phyloP scores from a whole-genome alignment of 2,888 invertebrate species.

The Fragum sueziense region DNA sequence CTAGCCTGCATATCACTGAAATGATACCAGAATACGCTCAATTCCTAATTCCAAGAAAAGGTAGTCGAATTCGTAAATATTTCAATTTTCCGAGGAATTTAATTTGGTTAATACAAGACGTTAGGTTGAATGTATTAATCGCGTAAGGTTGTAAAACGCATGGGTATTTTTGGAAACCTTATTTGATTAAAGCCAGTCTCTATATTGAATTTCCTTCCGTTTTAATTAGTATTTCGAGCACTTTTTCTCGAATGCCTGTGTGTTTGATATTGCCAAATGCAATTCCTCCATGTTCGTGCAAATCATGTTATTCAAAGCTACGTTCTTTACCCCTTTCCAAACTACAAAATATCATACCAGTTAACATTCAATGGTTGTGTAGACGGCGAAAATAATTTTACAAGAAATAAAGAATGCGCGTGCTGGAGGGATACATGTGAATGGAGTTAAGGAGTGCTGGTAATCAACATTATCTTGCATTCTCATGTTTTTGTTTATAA shows the following conservation, averaged over 20 bases:
- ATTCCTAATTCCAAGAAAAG: too few species aligned
- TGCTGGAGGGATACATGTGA: too few species aligned
- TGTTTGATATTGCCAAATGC: background rate
- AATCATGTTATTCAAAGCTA: background rate
- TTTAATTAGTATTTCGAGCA: constrained; percentile 1
- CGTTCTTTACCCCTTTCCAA: constrained; percentile 2
- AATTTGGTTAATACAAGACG: constrained; percentile 9
- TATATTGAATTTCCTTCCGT: constrained; percentile 1
- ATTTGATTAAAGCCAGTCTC: constrained; percentile 3
- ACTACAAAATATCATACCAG: too few species aligned
- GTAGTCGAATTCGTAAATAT: background rate
- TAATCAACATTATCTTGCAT: too few species aligned
- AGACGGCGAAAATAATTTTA: too few species aligned
- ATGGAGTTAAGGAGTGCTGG: too few species aligned
- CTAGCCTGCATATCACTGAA: too few species aligned
- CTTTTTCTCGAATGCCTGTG: background rate
- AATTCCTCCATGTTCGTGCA: background rate
- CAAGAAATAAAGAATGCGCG: too few species aligned
- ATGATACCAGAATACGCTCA: too few species aligned
- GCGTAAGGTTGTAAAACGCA: constrained; percentile 11
- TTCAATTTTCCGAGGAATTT: background rate
- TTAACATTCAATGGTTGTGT: too few species aligned
- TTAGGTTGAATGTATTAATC: background rate
- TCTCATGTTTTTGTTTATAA: too few species aligned
- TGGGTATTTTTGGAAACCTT: constrained; percentile 7